Evolutionary conservation across 2,888 invertebrate species (phyloP).

Genomic region (Hirtodrosophila trivittata): DNA sequence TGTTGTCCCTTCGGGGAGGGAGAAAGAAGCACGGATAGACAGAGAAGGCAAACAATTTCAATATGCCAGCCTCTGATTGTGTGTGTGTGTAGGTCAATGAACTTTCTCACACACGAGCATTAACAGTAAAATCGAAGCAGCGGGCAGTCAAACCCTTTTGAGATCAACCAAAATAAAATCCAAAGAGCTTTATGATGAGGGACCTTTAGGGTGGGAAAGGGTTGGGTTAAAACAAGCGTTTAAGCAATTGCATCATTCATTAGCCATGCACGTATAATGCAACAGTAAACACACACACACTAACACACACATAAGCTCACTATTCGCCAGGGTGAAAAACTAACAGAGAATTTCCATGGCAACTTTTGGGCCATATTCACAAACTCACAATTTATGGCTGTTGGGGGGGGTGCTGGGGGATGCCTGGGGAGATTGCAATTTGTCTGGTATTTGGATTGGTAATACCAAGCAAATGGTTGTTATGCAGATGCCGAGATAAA

Average conservation of each 20-base stretch:
- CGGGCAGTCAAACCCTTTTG: constrained; percentile 1
- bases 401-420: too few species aligned
- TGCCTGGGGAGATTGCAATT: constrained; percentile 27
- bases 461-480: constrained; percentile 42
- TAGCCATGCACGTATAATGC: constrained; percentile 17
- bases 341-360: constrained; percentile 16
- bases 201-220: too few species aligned
- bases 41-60: background rate
- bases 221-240: too few species aligned
- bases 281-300: constrained; percentile 10
- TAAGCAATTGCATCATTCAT: constrained; percentile 24
- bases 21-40: background rate
- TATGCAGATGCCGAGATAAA: constrained; percentile 55
- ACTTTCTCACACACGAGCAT: constrained; percentile 29
- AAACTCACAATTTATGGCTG: background rate
- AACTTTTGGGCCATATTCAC: constrained; percentile 2
- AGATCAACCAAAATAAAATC: background rate
- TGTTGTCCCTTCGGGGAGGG: constrained; percentile 21
- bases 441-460: constrained; percentile 23
- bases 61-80: constrained; percentile 2
- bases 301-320: too few species aligned
- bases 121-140: background rate
- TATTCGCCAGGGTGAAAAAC: constrained; percentile 1
- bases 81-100: constrained; percentile 58
- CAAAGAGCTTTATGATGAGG: background rate